phyloP scores from a whole-genome alignment of 1,140 invertebrate genomes.

The Aphelinus atriplicis region DNA sequence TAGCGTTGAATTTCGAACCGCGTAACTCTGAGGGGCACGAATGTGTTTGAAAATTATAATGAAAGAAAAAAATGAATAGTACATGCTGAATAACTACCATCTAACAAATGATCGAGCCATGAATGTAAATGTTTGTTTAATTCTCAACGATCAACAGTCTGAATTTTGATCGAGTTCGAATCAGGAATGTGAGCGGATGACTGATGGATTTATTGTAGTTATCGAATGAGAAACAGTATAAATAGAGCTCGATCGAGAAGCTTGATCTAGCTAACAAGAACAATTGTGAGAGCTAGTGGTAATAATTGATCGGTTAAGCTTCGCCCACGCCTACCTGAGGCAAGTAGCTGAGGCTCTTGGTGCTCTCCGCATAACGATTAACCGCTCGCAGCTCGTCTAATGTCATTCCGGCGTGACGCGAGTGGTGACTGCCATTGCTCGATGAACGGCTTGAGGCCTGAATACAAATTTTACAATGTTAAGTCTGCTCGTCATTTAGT shows the following conservation, averaged over 20 bases:
- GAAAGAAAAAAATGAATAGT: conserved; percentile 14
- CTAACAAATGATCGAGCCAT: conserved; percentile 20
- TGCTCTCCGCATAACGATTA: conserved; percentile 91
- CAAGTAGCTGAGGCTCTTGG: conserved; percentile 89
- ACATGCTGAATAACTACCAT: conserved; percentile 22
- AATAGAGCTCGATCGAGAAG: conserved; percentile 24
- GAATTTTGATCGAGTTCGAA: conserved; percentile 20
- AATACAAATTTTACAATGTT: conserved; percentile 22
- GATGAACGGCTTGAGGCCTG: conserved; percentile 73
- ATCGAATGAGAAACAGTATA: conserved; percentile 5
- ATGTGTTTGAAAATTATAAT: neutral
- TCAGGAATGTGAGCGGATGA: conserved; percentile 33
- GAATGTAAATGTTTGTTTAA: conserved; percentile 20
- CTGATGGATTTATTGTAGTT: conserved; percentile 9
- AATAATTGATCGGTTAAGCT: conserved; percentile 43
- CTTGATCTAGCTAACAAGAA: neutral
- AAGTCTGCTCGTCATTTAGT: too few species aligned
- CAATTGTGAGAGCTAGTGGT: too few species aligned
- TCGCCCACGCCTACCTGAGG: conserved; percentile 78
- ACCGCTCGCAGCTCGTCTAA: conserved; percentile 84
- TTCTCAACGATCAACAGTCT: conserved; percentile 27
- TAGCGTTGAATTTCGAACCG: conserved; percentile 30
- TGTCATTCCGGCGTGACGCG: conserved; percentile 68
- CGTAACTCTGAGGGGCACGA: conserved; percentile 8
- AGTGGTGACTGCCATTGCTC: conserved; percentile 72